These are phyloP conservation scores for Telmatochromis sp. DNA, from an alignment of 2,113 vertebrate genomes.

Conservation along the genomic window DNA sequence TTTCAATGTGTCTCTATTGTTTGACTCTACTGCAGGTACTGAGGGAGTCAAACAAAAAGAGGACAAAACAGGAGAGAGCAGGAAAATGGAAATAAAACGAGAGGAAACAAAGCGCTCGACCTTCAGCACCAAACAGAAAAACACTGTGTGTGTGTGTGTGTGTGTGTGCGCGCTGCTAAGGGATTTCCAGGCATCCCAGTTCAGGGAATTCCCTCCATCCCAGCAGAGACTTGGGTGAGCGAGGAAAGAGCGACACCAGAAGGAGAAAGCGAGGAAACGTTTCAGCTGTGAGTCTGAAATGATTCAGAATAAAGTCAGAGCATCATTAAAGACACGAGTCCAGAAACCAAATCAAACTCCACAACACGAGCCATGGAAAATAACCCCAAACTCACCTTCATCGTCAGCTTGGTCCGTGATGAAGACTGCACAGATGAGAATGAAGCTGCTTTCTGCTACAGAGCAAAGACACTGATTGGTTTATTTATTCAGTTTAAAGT, in stretches of 20 bases:
- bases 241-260: constrained; percentile 28
- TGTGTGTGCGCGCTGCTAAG: not conserved
- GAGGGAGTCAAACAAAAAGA: not conserved
- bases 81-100: not conserved
- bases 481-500: not conserved
- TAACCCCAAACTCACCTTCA: not conserved
- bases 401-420: not conserved
- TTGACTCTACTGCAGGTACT: not conserved
- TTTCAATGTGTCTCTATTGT: not conserved
- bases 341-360: not conserved
- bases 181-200: constrained; percentile 37
- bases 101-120: constrained; percentile 1
- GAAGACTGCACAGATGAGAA: not conserved
- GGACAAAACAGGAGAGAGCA: not conserved
- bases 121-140: not conserved
- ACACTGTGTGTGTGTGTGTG: not conserved
- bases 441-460: not conserved
- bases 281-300: not conserved
- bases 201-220: constrained; percentile 47
- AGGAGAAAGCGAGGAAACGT: not conserved
- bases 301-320: not conserved
- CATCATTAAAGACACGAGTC: not conserved
- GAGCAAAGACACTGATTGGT: not conserved
- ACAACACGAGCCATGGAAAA: not conserved
- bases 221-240: constrained; percentile 1